Percentiles rank a stretch among this genome's conserved stretches.
Evolutionary conservation across 2,888 invertebrate genomes (phyloP).

Genomic region (Lordiphosa andalusiaca): DNA sequence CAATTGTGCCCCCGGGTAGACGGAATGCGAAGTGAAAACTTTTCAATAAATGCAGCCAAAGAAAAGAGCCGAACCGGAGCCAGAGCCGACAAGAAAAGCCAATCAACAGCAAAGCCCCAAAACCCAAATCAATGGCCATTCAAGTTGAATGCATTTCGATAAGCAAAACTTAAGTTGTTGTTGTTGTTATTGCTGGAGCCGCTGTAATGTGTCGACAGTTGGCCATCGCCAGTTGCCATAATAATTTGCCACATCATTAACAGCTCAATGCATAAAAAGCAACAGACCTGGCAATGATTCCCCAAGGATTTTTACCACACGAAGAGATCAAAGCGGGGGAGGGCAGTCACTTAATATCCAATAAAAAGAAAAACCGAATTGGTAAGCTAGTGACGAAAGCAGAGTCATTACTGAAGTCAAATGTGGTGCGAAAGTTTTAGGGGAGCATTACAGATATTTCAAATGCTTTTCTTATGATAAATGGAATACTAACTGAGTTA

Average conservation of each 20-base stretch:
- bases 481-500: no score
- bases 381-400: no score
- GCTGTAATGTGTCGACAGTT: slow-evolving; percentile 9
- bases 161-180: slow-evolving; percentile 16
- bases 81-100: no score
- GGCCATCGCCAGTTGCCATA: slow-evolving; percentile 67
- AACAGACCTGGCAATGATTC: slow-evolving; percentile 22
- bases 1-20: slow-evolving; percentile 18
- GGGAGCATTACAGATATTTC: no score
- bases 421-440: no score
- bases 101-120: no score
- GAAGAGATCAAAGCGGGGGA: slow-evolving; percentile 62
- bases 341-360: slow-evolving; percentile 50
- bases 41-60: slow-evolving; percentile 46
- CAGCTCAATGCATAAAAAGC: slow-evolving; percentile 65
- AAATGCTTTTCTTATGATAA: no score
- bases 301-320: not conserved
- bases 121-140: slow-evolving; percentile 52
- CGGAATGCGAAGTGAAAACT: slow-evolving; percentile 32
- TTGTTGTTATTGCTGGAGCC: no score
- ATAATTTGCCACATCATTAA: slow-evolving; percentile 75
- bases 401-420: no score
- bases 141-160: slow-evolving; percentile 62
- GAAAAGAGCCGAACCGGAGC: slow-evolving; percentile 21
- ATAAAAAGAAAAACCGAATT: slow-evolving; percentile 24